Conservation (phyloP, 2,113 vertebrate species). For the Chaetura pelagica region DNA sequence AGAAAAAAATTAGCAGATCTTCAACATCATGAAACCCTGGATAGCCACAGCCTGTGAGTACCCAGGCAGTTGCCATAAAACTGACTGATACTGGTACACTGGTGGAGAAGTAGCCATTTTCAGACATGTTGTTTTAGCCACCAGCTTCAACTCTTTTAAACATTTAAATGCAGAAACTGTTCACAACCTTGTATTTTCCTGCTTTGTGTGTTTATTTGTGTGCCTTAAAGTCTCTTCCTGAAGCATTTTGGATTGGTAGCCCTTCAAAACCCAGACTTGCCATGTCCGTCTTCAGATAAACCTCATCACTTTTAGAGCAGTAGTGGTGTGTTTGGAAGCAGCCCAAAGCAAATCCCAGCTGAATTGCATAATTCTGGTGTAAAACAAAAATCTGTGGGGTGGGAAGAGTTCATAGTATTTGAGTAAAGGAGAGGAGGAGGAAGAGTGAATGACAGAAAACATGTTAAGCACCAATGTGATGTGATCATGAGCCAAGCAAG, state of each 20-base stretch:
- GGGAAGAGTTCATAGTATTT: neutral
- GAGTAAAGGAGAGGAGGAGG: neutral
- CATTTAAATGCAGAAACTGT: neutral
- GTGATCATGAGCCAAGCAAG: neutral
- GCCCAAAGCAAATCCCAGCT: conserved; percentile 45
- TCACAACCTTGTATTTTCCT: neutral
- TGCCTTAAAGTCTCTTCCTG: neutral
- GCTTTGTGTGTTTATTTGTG: neutral
- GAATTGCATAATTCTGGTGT: conserved; percentile 14
- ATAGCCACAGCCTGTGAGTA: neutral
- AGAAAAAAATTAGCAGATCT: neutral
- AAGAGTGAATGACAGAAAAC: neutral
- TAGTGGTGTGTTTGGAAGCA: conserved; percentile 41
- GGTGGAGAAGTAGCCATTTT: neutral
- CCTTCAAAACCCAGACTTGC: neutral
- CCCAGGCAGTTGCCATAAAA: neutral
- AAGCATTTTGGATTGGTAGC: neutral
- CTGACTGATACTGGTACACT: accelerated
- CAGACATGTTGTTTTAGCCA: neutral
- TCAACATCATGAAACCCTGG: neutral
- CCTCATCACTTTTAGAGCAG: neutral
- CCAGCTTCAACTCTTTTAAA: neutral
- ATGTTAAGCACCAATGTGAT: neutral
- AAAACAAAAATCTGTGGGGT: conserved; percentile 36
- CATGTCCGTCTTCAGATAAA: conserved; percentile 10